These are phyloP conservation scores for Hyphantria cunea DNA, from an alignment of 1,140 invertebrate genomes.

Conservation along the genomic window DNA sequence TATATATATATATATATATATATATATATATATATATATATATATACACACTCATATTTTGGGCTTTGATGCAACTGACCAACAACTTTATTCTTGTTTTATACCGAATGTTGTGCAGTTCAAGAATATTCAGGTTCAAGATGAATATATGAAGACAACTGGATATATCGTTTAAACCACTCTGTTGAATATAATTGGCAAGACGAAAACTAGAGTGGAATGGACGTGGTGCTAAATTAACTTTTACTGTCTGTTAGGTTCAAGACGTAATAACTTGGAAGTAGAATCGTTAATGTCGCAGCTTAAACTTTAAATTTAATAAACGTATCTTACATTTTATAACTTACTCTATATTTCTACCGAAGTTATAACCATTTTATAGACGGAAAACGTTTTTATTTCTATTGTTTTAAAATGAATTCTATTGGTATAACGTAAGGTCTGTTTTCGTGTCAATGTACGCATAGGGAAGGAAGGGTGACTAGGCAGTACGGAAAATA, in stretches of 20 bases:
- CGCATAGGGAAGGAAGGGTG: background rate
- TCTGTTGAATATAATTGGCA: background rate
- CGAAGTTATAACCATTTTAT: background rate
- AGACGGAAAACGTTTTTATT: too few species aligned
- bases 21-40: too few species aligned
- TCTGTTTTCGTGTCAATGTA: constrained; percentile 11
- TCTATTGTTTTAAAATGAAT: too few species aligned
- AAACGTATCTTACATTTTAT: background rate
- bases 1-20: too few species aligned
- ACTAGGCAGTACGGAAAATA: constrained; percentile 12
- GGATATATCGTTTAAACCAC: too few species aligned
- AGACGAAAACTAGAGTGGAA: background rate
- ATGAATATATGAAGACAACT: too few species aligned
- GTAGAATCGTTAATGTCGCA: background rate
- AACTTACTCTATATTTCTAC: background rate
- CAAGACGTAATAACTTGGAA: background rate
- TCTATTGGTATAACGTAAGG: background rate
- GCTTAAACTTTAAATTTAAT: background rate
- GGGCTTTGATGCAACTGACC: too few species aligned
- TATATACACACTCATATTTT: too few species aligned
- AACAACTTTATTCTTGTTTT: too few species aligned
- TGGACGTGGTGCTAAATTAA: background rate
- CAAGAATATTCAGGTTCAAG: too few species aligned
- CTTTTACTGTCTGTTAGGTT: background rate
- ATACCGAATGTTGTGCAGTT: too few species aligned